Percentiles rank a stretch among this genome's conserved stretches.
Evolutionary conservation across 2,113 vertebrate species (phyloP).

Genomic region (Montifringilla adamsi): DNA sequence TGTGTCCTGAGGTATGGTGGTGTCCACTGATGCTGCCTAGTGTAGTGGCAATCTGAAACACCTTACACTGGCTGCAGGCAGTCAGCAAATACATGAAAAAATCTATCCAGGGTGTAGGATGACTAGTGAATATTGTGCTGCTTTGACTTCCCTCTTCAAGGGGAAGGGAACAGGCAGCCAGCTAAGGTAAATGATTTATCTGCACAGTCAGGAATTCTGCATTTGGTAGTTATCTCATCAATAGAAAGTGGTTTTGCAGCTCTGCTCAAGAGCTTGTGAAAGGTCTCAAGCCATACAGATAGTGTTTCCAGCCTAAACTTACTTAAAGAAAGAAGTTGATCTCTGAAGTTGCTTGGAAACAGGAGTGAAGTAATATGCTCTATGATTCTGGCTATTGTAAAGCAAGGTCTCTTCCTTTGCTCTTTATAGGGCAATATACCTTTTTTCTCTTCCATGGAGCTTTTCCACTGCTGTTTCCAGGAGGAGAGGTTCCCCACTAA

Average conservation of each 20-base stretch:
- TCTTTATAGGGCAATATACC: not conserved
- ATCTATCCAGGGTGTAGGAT: not conserved
- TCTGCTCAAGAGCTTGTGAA: not conserved
- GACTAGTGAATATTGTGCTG: not conserved
- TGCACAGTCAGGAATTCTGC: not conserved
- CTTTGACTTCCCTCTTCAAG: not conserved
- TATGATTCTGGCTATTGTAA: not conserved
- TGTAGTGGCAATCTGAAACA: not conserved
- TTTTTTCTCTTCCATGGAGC: not conserved
- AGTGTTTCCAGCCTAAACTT: not conserved
- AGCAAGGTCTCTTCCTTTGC: not conserved
- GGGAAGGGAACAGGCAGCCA: not conserved
- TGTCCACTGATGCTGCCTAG: constrained; percentile 26
- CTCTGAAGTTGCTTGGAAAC: not conserved
- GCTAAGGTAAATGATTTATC: not conserved
- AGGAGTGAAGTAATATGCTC: not conserved
- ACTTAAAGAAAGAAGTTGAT: not conserved
- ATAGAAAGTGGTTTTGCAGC: not conserved
- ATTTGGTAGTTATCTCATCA: not conserved
- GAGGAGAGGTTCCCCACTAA: not conserved
- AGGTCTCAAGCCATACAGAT: not conserved
- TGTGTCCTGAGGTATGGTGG: constrained; percentile 56
- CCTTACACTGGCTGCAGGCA: not conserved
- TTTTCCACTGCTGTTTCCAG: not conserved
- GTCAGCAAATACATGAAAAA: not conserved